Evolutionary conservation across 2,113 vertebrate species (phyloP), one percentile per base, ranked within the genome.

Genomic region (Macroglossus sobrinus): DNA sequence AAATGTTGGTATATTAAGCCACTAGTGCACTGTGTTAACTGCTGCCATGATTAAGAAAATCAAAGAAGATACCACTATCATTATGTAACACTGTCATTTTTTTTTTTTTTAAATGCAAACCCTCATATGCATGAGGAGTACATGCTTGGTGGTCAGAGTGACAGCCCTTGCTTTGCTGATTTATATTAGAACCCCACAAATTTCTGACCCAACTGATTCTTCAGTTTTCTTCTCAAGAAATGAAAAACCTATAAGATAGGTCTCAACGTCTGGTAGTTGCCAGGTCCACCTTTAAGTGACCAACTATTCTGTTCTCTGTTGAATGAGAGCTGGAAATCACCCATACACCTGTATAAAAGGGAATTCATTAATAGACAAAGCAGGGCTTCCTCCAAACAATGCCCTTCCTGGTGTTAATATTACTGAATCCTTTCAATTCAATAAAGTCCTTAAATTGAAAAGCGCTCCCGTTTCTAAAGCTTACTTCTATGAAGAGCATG

Each of bases 1-100:
- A 93, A 96, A 93, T 95, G 93, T 96, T 72, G 81, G 50, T 97
- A 85, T 95, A 93, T 94, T 92, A 95, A 92, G 95, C 30, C 68
- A 92, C 92, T 90, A 84, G 86, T 86, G 84, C 40, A 90, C 69
- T 81, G 96, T 97, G 96, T 90, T 80, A 96, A 96, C 74, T 94
- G 84, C 74, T 71, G 86, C 94, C 85, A 55, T 69, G 50, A 94
- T 66, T 92, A 94, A 89, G 68, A 82, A 86, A 95, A 95, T 35
- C 33, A 78, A 91, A 91, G 38, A 53, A 24, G 45, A n/a, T 61
- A 57, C 43, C 61, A 50, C 43, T 74, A 57, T 53, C 66, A 88
- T 38, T 13, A 28, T 22, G 33, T 33, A 45, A 91, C 40, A 55
- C 13, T 45, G n/a, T 88, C 66, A 45, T 87, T 89, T 94, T 94